A percentile compares a stretch with the other conserved stretches of the same genome.
These are phyloP conservation scores for Prenolepis imparis DNA, from an alignment of 2,888 invertebrate genomes.

Conservation along the genomic window DNA sequence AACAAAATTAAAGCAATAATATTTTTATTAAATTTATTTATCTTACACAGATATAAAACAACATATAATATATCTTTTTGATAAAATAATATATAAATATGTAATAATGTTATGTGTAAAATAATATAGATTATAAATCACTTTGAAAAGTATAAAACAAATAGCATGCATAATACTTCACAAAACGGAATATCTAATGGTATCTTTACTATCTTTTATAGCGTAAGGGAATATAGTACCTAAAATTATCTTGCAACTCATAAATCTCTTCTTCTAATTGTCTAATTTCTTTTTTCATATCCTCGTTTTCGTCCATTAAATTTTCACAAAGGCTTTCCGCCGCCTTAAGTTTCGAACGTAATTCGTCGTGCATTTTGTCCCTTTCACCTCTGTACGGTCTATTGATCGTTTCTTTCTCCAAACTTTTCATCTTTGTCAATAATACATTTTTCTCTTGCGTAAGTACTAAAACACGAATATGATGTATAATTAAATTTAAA, in stretches of 20 bases:
- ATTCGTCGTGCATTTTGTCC: constrained; percentile 87
- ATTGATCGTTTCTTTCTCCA: constrained; percentile 81
- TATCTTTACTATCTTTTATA: constrained; percentile 1
- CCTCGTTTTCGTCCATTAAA: constrained; percentile 98
- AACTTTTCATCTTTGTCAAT: constrained; percentile 85
- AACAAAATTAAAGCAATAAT: constrained; percentile 5
- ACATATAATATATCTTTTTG: neutral
- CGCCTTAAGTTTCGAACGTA: constrained; percentile 94
- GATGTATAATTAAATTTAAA: neutral
- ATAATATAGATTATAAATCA: constrained; percentile 16
- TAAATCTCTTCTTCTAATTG: constrained; percentile 99
- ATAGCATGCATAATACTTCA: constrained; percentile 14
- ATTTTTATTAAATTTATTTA: constrained; percentile 6
- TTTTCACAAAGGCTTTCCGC: constrained; percentile 97
- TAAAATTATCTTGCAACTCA: constrained; percentile 98
- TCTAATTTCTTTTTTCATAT: constrained; percentile 96
- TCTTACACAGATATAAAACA: neutral
- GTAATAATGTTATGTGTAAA: constrained; percentile 27
- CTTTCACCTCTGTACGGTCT: constrained; percentile 80
- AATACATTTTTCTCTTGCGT: constrained; percentile 87
- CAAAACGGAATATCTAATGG: neutral
- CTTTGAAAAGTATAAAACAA: neutral
- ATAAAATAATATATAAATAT: constrained; percentile 8
- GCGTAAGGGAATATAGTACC: constrained; percentile 85
- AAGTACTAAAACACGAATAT: constrained; percentile 70